Base-by-base conservation (phyloP, 1,140 invertebrate genomes). In the Oryctes rhinoceros region DNA sequence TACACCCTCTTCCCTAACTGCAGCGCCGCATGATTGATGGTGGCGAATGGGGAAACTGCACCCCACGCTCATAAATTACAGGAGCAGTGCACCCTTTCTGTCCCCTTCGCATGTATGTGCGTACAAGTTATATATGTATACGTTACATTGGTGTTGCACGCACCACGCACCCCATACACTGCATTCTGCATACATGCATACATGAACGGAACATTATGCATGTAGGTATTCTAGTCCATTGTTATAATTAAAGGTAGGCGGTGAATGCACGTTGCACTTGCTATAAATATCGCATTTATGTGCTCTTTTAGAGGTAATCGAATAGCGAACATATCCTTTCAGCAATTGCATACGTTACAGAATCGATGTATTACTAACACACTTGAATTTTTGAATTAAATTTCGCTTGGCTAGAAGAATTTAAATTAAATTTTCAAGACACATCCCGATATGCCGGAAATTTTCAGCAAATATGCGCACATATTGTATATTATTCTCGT, bases 1-100 rank as follows among this genome's bases (percentile, higher is more conserved):
- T 76, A 76, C 80, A 37, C 65, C 44, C 53, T 77, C 76, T 7
- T 24, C 65, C 65, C 75, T 76, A 37, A 44, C 37, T 65, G 49
- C 80, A 59, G 77, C 77, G 76, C 80, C 78, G 65, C 76, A 81
- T 81, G 80, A 81, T 81, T 81, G 80, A 81, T 81, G 75, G 80
- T 76, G 48, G 80, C 47, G 80, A 79, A 78, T 78, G 44, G 80
- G 80, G 80, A 81, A 78, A 78, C 80, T 81, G 80, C 80, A 81
- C 80, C 80, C 80, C 80, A 74, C 37, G 35, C 80, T 81, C 80
- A 81, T 81, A 81, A 81, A 81, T 81, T 81, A 81, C 80, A 20
- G n/a, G 44, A 44, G 30, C 75, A 35, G 39, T 81, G 80, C 80
- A 81, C 80, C 80, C 80, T 79, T 81, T 81, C 79, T 35, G 37